Conservation (phyloP, 2,797 vertebrate genomes). For the Aselliscus stoliczkanus region DNA sequence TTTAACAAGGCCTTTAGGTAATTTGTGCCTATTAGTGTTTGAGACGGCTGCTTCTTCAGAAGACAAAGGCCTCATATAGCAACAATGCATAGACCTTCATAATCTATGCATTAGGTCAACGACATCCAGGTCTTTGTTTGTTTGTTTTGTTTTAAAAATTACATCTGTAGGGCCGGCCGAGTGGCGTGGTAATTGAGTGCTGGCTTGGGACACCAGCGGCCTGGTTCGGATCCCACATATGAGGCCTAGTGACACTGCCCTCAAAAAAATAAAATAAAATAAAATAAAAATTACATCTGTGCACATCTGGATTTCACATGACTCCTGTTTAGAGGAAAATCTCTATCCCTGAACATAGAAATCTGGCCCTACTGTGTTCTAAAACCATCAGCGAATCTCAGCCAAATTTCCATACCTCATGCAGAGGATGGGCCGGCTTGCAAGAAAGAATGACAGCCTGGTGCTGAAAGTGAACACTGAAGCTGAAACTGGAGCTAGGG, state of each 20-base stretch:
- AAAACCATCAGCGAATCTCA: slow-evolving; percentile 69
- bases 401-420: slow-evolving; percentile 78
- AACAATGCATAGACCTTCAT: background rate
- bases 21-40: background rate
- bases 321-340: slow-evolving; percentile 55
- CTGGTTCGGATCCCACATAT: too few species aligned
- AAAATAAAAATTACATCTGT: slow-evolving; percentile 52
- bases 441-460: slow-evolving; percentile 75
- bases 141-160: background rate
- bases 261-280: too few species aligned
- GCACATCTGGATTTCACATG: slow-evolving; percentile 64
- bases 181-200: too few species aligned
- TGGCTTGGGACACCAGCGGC: too few species aligned
- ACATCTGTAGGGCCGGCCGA: too few species aligned
- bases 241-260: too few species aligned
- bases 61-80: background rate
- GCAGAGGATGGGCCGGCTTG: slow-evolving; percentile 23
- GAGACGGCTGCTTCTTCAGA: background rate
- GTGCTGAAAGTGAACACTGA: slow-evolving; percentile 81
- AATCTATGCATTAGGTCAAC: background rate
- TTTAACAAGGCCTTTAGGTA: background rate
- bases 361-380: slow-evolving; percentile 55
- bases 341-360: slow-evolving; percentile 40
- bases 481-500: slow-evolving; percentile 80
- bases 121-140: background rate